Conservation (phyloP, 2,888 invertebrate species). For the Cephus rjabovi region DNA sequence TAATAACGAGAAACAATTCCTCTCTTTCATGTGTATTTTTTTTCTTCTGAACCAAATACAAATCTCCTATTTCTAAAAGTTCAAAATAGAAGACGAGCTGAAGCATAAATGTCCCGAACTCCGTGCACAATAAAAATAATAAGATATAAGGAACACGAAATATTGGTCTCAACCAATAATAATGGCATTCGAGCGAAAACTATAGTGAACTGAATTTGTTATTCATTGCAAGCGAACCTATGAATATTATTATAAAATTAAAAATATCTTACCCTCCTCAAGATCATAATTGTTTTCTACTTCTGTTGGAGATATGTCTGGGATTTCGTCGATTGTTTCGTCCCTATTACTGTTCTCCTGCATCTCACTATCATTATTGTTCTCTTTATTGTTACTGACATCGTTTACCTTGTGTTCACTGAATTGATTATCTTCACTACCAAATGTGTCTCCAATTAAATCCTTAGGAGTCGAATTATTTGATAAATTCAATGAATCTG, state of each 20-base stretch:
- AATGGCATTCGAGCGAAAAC: no score
- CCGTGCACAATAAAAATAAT: background rate
- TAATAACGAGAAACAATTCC: slow-evolving; percentile 67
- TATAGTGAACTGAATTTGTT: background rate
- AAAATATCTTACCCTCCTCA: slow-evolving; percentile 46
- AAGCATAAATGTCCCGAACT: background rate
- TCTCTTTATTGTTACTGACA: background rate
- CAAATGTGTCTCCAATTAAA: slow-evolving; percentile 14
- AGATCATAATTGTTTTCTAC: slow-evolving; percentile 42
- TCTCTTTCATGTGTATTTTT: slow-evolving; percentile 59
- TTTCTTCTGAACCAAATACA: slow-evolving; percentile 63
- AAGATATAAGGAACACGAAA: background rate
- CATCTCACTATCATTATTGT: slow-evolving; percentile 10
- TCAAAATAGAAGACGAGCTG: background rate
- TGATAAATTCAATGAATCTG: slow-evolving; percentile 1
- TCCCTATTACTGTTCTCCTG: background rate
- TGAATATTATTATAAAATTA: background rate
- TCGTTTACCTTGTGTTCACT: slow-evolving; percentile 36
- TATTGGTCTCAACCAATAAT: no score
- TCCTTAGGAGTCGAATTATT: slow-evolving; percentile 10
- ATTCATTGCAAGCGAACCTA: background rate
- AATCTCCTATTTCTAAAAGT: slow-evolving; percentile 53
- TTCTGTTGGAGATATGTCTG: slow-evolving; percentile 1
- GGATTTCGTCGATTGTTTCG: background rate
- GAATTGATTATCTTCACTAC: slow-evolving; percentile 26